Conservation (phyloP, 2,888 invertebrate genomes). For the Phragmatobia fuliginosa region DNA sequence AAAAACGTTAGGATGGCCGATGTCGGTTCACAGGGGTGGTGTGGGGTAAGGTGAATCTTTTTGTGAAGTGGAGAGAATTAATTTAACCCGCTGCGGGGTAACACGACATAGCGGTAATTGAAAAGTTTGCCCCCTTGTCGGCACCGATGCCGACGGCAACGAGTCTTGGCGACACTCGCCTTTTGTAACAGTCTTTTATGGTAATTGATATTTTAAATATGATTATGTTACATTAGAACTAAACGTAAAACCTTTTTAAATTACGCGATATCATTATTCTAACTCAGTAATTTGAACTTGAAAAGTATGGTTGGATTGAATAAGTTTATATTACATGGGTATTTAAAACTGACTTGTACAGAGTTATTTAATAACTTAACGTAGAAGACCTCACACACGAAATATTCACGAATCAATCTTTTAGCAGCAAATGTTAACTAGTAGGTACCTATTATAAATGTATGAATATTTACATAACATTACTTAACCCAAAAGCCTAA, state of each 20-base stretch:
- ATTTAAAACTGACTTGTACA: not conserved
- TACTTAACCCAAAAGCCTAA: no score
- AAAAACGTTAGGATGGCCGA: slow-evolving; percentile 71
- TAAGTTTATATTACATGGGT: no score
- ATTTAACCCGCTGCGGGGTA: slow-evolving; percentile 87
- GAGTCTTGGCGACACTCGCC: slow-evolving; percentile 67
- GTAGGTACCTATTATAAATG: no score
- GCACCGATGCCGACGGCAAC: slow-evolving; percentile 66
- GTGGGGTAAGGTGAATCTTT: slow-evolving; percentile 84
- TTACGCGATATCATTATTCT: not conserved
- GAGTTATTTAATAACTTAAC: not conserved
- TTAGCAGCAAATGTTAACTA: not conserved
- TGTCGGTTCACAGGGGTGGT: slow-evolving; percentile 73
- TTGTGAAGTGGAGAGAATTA: slow-evolving; percentile 87
- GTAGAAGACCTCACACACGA: not conserved
- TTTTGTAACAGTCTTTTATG: slow-evolving; percentile 58
- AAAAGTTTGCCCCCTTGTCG: slow-evolving; percentile 86
- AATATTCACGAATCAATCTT: not conserved
- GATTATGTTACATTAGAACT: slow-evolving; percentile 25
- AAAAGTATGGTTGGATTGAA: no score
- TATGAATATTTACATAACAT: no score
- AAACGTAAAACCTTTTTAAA: not conserved
- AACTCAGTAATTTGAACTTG: not conserved
- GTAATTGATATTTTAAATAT: slow-evolving; percentile 53
- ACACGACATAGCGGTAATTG: slow-evolving; percentile 86